Evolutionary conservation across 2,113 vertebrate genomes (phyloP).

Genomic region (Vulpes ferrilata): DNA sequence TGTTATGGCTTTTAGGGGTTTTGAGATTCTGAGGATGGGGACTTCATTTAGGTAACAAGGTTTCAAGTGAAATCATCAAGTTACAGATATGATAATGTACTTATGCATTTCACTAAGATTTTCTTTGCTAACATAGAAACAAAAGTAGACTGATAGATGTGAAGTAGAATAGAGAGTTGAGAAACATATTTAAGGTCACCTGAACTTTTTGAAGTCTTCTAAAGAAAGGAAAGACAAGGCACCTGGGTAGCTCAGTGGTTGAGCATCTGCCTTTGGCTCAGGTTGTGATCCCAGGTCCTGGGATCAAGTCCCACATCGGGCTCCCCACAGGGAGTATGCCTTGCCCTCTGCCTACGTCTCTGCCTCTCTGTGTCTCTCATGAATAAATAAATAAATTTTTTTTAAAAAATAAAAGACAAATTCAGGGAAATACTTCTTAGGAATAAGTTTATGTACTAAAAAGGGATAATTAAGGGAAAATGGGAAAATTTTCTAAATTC

Average conservation of each 20-base stretch:
- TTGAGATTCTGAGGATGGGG: background rate
- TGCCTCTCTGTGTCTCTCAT: too few species aligned
- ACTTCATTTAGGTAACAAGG: background rate
- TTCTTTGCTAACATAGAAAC: background rate
- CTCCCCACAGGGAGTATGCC: too few species aligned
- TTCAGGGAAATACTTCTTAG: background rate
- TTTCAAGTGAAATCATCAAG: background rate
- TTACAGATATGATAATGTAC: background rate
- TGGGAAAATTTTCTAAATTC: background rate
- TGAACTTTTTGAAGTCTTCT: background rate
- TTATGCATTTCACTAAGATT: background rate
- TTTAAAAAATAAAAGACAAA: background rate
- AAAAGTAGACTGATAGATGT: background rate
- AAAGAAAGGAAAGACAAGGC: background rate
- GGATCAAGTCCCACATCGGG: too few species aligned
- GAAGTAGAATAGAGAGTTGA: background rate
- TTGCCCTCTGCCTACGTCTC: too few species aligned
- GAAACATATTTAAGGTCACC: background rate
- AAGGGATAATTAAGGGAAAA: background rate
- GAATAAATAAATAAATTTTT: too few species aligned
- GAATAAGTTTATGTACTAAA: background rate
- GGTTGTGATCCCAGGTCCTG: too few species aligned
- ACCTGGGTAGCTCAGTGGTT: too few species aligned
- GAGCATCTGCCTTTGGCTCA: too few species aligned
- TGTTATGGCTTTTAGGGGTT: background rate